Conservation (phyloP, 1,140 invertebrate genomes). For the Glomeris maerens region DNA sequence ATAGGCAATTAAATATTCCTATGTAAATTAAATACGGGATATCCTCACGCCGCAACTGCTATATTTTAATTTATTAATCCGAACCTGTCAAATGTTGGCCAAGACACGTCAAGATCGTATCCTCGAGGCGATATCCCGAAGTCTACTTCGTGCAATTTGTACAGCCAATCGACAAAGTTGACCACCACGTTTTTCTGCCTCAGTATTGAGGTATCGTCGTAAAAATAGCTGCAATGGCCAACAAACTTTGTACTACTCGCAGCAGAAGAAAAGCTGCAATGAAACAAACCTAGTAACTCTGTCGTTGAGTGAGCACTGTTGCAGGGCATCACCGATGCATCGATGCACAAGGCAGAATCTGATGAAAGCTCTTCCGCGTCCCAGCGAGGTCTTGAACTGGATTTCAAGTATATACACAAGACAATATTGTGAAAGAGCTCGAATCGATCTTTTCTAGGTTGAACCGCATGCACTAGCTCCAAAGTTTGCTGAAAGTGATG, state of each 20-base stretch:
- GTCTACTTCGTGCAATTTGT: conserved; percentile 35
- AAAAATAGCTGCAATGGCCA: background rate
- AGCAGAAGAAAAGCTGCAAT: too few species aligned
- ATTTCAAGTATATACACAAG: too few species aligned
- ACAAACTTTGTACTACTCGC: background rate
- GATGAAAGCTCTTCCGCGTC: conserved; percentile 32
- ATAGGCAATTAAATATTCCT: background rate
- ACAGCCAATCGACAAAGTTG: conserved; percentile 22
- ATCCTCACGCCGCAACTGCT: too few species aligned
- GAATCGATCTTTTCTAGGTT: too few species aligned
- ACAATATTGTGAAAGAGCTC: too few species aligned
- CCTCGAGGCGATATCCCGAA: conserved; percentile 34
- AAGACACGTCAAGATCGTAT: conserved; percentile 34
- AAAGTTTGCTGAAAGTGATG: background rate
- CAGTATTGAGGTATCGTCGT: too few species aligned
- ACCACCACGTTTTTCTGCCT: conserved; percentile 8
- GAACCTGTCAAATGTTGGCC: conserved; percentile 37
- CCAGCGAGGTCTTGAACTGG: conserved; percentile 32
- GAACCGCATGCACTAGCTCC: background rate
- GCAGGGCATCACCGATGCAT: conserved; percentile 32
- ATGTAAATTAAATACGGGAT: conserved; percentile 5
- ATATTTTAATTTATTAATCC: too few species aligned
- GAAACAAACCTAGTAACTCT: conserved; percentile 28
- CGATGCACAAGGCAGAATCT: conserved; percentile 34
- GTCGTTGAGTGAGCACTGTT: conserved; percentile 29